A percentile compares a stretch with the other conserved stretches of the same genome.
phyloP scores from a whole-genome alignment of 2,113 vertebrate species.

The Cygnus buccinator region DNA sequence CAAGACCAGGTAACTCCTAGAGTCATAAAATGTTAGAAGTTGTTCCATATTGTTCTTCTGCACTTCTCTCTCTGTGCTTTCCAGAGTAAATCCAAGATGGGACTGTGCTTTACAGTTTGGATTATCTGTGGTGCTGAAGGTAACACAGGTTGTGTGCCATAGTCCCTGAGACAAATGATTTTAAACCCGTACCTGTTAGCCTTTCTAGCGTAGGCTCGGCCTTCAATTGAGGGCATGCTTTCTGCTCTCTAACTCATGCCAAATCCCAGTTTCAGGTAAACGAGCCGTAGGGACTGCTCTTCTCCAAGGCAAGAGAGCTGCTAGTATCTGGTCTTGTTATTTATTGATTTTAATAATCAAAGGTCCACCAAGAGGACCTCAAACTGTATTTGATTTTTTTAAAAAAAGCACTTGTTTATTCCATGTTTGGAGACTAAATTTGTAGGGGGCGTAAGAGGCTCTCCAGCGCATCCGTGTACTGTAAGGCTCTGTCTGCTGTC shows the following conservation, averaged over 20 bases:
- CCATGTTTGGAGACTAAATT: background rate
- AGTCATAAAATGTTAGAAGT: background rate
- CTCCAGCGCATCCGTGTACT: background rate
- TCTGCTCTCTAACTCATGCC: background rate
- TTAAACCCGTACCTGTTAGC: background rate
- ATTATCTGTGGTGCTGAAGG: background rate
- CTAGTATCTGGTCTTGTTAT: background rate
- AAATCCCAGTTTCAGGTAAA: background rate
- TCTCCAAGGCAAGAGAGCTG: background rate
- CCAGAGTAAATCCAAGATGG: background rate
- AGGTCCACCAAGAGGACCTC: background rate
- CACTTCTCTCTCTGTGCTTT: background rate
- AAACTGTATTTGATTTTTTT: background rate
- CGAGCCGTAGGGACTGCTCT: background rate
- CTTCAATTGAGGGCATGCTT: background rate
- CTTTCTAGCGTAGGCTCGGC: background rate
- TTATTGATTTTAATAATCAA: background rate
- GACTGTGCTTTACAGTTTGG: background rate
- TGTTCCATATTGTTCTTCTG: background rate
- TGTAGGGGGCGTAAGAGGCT: background rate
- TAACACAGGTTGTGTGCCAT: background rate
- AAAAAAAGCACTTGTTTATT: background rate
- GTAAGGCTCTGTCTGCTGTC: background rate
- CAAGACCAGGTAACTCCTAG: background rate
- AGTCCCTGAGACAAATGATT: background rate